A percentile compares a stretch with the other conserved stretches of the same genome.
Conservation (phyloP, 1,140 invertebrate genomes). For the Chelonus insularis region DNA sequence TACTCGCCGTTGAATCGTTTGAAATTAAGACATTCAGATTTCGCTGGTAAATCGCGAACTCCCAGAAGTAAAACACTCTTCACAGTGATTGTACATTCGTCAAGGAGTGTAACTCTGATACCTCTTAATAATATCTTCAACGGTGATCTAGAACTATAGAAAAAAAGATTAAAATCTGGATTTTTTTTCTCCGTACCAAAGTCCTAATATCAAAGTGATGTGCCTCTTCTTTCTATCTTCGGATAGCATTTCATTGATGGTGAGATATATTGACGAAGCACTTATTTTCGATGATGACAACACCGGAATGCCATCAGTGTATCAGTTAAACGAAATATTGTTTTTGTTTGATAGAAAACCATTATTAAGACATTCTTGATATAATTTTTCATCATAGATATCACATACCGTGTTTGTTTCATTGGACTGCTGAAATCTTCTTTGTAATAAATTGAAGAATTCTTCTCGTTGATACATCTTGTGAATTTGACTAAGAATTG, state of each 20-base stretch:
- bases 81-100: conserved; percentile 17
- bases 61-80: conserved; percentile 27
- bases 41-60: conserved; percentile 28
- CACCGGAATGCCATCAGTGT: conserved; percentile 42
- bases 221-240: conserved; percentile 29
- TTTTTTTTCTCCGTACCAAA: conserved; percentile 32
- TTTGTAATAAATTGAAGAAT: conserved; percentile 10
- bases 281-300: conserved; percentile 44
- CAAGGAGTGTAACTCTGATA: conserved; percentile 10
- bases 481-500: neutral
- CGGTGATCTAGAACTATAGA: conserved; percentile 19
- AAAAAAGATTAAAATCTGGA: conserved; percentile 27
- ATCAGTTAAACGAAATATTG: conserved; percentile 35
- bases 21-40: conserved; percentile 28
- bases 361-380: conserved; percentile 20
- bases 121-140: conserved; percentile 25
- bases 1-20: conserved; percentile 22
- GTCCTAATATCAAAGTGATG: conserved; percentile 33
- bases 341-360: conserved; percentile 33
- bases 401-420: neutral
- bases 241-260: conserved; percentile 42
- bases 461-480: neutral
- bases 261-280: conserved; percentile 42
- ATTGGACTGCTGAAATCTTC: neutral
- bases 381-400: conserved; percentile 8